These are phyloP conservation scores for Synergus gifuensis DNA, from an alignment of 2,888 invertebrate genomes.

Conservation along the genomic window DNA sequence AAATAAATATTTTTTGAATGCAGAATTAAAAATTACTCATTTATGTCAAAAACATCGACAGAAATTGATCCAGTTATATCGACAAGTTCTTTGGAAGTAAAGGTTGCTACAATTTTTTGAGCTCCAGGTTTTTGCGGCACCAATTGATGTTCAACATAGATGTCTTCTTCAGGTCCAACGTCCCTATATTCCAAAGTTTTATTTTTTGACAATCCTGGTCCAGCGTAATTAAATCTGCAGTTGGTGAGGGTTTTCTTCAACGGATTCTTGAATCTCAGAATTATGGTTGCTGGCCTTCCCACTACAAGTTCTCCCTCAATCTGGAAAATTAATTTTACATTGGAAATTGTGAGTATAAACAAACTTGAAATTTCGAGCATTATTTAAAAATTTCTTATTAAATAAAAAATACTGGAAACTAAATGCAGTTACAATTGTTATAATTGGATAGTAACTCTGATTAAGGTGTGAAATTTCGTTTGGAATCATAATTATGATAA, in stretches of 20 bases:
- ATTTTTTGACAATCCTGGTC: constrained; percentile 83
- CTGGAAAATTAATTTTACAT: constrained; percentile 75
- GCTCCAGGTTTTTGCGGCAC: constrained; percentile 83
- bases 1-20: not conserved
- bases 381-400: too few species aligned
- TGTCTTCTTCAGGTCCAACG: constrained; percentile 79
- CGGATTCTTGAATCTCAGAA: constrained; percentile 85
- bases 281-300: constrained; percentile 80
- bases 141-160: constrained; percentile 81
- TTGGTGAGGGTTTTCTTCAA: constrained; percentile 82
- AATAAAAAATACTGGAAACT: too few species aligned
- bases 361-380: too few species aligned
- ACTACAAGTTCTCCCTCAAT: constrained; percentile 82
- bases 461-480: not conserved
- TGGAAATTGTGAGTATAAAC: too few species aligned
- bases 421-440: too few species aligned
- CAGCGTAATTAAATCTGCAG: constrained; percentile 86
- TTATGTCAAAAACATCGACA: constrained; percentile 78
- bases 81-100: constrained; percentile 84
- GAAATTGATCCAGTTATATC: constrained; percentile 85
- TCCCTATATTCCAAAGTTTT: constrained; percentile 81
- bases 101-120: constrained; percentile 85
- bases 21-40: not conserved
- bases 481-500: not conserved
- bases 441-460: too few species aligned